A percentile compares a stretch with the other conserved stretches of the same genome.
These are phyloP conservation scores for Crocodylus rhombifer DNA, from an alignment of 2,797 vertebrate species.

Conservation along the genomic window DNA sequence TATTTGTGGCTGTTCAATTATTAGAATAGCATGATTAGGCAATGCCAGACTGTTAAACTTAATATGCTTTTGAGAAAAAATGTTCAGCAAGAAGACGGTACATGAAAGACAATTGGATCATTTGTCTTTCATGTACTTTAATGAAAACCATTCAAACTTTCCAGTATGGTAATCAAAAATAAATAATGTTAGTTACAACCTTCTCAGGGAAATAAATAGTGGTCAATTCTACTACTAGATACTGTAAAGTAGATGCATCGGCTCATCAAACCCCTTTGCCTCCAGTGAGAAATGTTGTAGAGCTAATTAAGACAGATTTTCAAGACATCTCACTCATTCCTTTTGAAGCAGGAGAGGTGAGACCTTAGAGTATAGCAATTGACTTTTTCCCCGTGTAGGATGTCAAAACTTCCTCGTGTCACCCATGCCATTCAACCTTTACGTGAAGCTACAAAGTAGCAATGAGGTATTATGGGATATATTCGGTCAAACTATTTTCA, in stretches of 20 bases:
- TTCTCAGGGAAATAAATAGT: neutral
- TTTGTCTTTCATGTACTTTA: neutral
- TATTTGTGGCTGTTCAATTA: neutral
- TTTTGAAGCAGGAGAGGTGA: neutral
- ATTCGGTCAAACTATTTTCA: neutral
- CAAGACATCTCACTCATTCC: neutral
- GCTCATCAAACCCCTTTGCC: neutral
- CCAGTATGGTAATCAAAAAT: neutral
- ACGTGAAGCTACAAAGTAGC: neutral
- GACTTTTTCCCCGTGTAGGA: neutral
- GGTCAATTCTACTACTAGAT: accelerated
- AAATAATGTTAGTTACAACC: neutral
- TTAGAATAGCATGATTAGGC: neutral
- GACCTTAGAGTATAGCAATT: neutral
- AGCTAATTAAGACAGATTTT: neutral
- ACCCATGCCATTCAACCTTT: neutral
- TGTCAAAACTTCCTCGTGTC: neutral
- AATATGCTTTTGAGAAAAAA: too few relatives aligned
- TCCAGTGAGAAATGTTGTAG: neutral
- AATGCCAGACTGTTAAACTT: too few relatives aligned
- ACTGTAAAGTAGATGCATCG: neutral
- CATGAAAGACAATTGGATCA: neutral
- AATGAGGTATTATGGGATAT: neutral
- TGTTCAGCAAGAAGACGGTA: too few relatives aligned
- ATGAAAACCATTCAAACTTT: accelerated